Base-by-base conservation (phyloP, 2,888 invertebrate genomes). In the Busseola fusca region DNA sequence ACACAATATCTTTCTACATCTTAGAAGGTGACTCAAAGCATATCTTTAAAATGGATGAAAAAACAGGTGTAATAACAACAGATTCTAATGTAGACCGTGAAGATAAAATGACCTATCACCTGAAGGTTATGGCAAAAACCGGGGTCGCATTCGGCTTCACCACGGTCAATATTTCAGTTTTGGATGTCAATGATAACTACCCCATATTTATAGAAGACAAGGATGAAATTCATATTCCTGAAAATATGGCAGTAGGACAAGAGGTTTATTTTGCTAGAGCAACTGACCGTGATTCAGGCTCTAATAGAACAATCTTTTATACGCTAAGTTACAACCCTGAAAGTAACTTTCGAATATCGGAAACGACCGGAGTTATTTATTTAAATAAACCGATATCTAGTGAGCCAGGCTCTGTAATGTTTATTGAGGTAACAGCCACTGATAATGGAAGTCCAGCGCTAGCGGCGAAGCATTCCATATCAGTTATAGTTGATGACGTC, bases 181-280 rank as follows among this genome's bases (percentile, higher is more conserved):
- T 97, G 56, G 99, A 99, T 93, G 96, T 98, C 7, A 99, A 99
- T 92, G 99, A 99, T 92, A 99, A 99, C 91, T 97, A 97, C 70
- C 99, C 99, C 6, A 96, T 96, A 78, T 98, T 98, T 91, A 96
- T 97, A 34, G 97, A 97, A 87, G 98, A 97, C 80, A 97, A 97
- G 87, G 98, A 98, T 88, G 97, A 98, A 91, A 97, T 98, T 60
- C 96, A 96, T 77, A 96, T 99, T 72, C 96, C 97, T 25, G 99
- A 99, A 95, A 98, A 99, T 91, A 97, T 98, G 84, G 99, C 99
- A 30, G 98, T 99, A 50, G 99, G 99, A 0, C 98, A 98, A 92
- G 98, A 99, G 93, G 97, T 99, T 48, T 98, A 98, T 92, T 96
- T 98, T 83, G 98, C 98, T 1, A 96, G 98, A 87, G 99, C 99